Base-by-base conservation (phyloP, 1,140 invertebrate genomes). In the Macrobrachium nipponense region DNA sequence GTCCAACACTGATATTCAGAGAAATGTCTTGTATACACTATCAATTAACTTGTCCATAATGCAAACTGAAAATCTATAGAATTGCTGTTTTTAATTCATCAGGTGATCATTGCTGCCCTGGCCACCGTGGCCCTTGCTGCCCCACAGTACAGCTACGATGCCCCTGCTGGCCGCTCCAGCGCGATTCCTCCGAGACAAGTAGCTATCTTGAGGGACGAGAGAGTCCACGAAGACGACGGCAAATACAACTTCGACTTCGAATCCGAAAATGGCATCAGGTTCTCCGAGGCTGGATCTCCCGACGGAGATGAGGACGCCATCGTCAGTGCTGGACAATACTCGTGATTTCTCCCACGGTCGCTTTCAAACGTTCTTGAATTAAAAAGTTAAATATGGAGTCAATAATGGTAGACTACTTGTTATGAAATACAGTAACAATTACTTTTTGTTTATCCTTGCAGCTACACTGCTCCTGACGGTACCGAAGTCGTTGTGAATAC, bases 381-480 rank as follows among this genome's bases (percentile, higher is more conserved):
- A 36, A 36, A 4, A 36, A 36, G 27, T 36, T 36, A 36, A 2
- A 36, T 36, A 36, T 36, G 27, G 4, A 36, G 27, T 36, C 27
- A 4, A 36, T 36, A 36, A 36, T 36, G 4, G 4, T 36, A 2
- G 27, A 36, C 27, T 1, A 36, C 4, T 36, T 36, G 27, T 36
- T 36, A 36, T 36, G 27, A 36, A 36, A 36, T 36, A 36, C 1
- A 36, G 27, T 36, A 36, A n/a, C 4, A 36, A 36, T 36, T 36
- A 36, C 4, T 2, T 36, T 36, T 36, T 36, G 27, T 4, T n/a
- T 70, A 0, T 27, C 12, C 10, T 27, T 23, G 14, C 23, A 70
- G 68, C 36, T 70, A 70, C 23, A 70, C 68, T 17, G 68, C 68
- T 14, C 80, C 86, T 20, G 87, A 88, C 61, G 87, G 51, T 51